These are phyloP conservation scores for Thalassophryne amazonica DNA, from an alignment of 2,797 vertebrate genomes.

Conservation along the genomic window DNA sequence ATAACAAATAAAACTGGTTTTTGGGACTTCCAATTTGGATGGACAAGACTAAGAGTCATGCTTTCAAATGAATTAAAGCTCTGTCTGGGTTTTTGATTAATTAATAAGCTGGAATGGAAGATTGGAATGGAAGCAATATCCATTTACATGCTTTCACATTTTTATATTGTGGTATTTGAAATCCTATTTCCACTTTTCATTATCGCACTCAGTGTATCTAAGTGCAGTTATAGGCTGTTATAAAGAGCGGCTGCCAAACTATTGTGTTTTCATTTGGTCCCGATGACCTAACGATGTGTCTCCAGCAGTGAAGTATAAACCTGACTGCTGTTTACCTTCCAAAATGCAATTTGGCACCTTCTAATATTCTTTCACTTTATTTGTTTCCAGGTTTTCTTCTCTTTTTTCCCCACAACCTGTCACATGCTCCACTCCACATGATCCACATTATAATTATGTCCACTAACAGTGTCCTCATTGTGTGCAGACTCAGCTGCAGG, in stretches of 20 bases:
- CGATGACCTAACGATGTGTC: not conserved
- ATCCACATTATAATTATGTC: not conserved
- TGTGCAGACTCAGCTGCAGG: not conserved
- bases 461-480: not conserved
- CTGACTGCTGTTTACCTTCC: not conserved
- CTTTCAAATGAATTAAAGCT: no score
- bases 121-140: no score
- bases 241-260: not conserved
- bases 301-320: not conserved
- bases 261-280: not conserved
- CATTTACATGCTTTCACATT: no score
- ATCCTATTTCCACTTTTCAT: no score
- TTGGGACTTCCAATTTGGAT: no score
- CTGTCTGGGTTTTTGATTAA: no score
- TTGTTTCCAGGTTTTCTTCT: slow-evolving; percentile 6
- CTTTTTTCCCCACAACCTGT: slow-evolving; percentile 11
- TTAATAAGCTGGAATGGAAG: no score
- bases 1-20: no score
- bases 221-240: no score
- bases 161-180: no score
- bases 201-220: no score
- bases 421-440: not conserved
- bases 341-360: slow-evolving; percentile 10
- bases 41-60: no score
- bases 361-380: slow-evolving; percentile 7